These are phyloP conservation scores for Cataglyphis livida DNA, from an alignment of 2,888 invertebrate genomes.

Conservation along the genomic window DNA sequence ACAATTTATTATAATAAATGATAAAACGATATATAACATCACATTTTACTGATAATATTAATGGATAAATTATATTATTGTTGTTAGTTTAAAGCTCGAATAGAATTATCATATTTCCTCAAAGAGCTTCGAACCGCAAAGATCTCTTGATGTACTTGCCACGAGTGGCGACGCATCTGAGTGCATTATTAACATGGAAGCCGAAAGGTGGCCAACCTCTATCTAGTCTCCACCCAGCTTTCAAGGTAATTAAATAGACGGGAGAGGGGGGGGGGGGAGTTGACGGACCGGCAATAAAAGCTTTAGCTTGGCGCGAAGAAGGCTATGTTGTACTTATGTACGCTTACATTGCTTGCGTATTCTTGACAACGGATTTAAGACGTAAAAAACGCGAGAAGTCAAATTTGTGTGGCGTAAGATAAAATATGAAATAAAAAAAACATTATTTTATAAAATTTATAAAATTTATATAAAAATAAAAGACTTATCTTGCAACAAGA, in stretches of 20 bases:
- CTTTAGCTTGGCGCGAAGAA: conserved; percentile 52
- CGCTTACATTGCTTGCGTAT: neutral
- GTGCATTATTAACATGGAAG: conserved; percentile 66
- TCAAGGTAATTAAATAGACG: conserved; percentile 77
- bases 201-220: conserved; percentile 22
- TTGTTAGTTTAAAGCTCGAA: neutral
- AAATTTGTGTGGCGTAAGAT: neutral
- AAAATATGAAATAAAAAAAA: neutral
- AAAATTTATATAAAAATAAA: neutral
- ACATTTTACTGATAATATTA: neutral
- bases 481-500: neutral
- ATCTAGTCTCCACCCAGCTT: conserved; percentile 60
- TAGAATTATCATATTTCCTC: conserved; percentile 17
- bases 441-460: neutral
- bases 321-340: conserved; percentile 41
- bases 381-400: neutral
- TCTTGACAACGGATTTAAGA: conserved; percentile 8
- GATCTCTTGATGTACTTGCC: conserved; percentile 23
- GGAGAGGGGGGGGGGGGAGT: neutral
- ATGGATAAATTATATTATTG: neutral
- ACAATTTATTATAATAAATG: neutral
- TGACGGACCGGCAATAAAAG: conserved; percentile 48
- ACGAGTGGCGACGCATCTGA: conserved; percentile 48
- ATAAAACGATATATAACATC: neutral
- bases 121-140: conserved; percentile 33